These are phyloP conservation scores for Simalia tracyae DNA, from an alignment of 2,797 vertebrate genomes.

Conservation along the genomic window DNA sequence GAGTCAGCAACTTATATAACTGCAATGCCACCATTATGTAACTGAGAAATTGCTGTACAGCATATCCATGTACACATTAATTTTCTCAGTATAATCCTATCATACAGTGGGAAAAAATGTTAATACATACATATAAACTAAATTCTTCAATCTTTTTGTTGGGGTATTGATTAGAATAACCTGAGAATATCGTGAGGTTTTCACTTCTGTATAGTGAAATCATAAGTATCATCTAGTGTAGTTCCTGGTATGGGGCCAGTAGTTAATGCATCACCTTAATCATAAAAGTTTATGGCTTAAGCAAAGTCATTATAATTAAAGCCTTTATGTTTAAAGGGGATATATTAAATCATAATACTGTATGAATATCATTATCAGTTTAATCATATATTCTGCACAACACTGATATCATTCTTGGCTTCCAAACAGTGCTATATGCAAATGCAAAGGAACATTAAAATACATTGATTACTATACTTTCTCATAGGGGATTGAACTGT, in stretches of 20 bases:
- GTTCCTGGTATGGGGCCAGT: background rate
- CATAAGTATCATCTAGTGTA: background rate
- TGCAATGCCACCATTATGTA: background rate
- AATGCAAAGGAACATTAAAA: background rate
- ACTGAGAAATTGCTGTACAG: background rate
- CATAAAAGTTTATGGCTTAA: constrained; percentile 3
- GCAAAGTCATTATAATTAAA: background rate
- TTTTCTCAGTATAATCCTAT: background rate
- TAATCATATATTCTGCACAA: constrained; percentile 7
- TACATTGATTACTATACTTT: background rate
- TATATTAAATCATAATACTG: background rate
- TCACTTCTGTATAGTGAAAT: background rate
- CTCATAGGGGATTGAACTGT: background rate
- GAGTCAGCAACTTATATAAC: background rate
- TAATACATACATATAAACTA: background rate
- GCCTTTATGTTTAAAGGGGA: constrained; percentile 11
- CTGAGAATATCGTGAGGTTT: background rate
- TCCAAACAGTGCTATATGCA: background rate
- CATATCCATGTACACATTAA: background rate
- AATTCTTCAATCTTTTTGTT: background rate
- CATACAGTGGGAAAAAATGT: background rate
- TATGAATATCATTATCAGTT: background rate
- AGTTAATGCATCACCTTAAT: background rate
- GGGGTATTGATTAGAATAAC: background rate
- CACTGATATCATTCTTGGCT: constrained; percentile 6